Base-by-base conservation (phyloP, 2,797 vertebrate genomes). In the Cyprinella venusta region DNA sequence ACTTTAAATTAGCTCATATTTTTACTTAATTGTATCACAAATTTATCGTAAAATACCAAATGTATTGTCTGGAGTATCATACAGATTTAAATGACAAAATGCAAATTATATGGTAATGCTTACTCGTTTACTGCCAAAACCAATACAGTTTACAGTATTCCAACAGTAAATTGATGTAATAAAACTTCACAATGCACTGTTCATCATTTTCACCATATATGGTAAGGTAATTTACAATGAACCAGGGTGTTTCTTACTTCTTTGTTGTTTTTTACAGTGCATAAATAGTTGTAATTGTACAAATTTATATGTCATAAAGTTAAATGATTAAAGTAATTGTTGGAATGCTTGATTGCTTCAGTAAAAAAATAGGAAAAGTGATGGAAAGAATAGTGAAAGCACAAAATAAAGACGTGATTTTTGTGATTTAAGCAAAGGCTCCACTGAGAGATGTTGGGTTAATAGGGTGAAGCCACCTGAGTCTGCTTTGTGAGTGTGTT, bases 391-490 rank as follows among this genome's bases (percentile, higher is more conserved):
- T n/a, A 40, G 54, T 0, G 2, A 68, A 38, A 68, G 52, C 48
- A 77, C 8, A 24, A 68, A 68, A 68, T 40, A 19, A 77, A 33
- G 59, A 40, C 18, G 50, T 30, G 50, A 78, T 76, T 69, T 69
- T 30, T 70, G 24, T 80, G 26, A 70, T 70, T 59, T 69, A 69
- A 33, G 18, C 40, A 56, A 9, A 70, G 21, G 18, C 38, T 70
- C 65, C 38, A n/a, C 18, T 45, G 67, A 80, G 67, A 61, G 52
- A 12, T 24, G 16, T 42, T 59, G 71, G 65, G 36, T 59, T 61
- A 61, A 80, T 59, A 61, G 36, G 18, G 12, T 71, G 50, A 80
- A 16, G 50, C 36, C 50, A 70, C 24, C 33, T 79, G 48, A 79
- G 77, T 68, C 48, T 6, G 45, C 21, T 61, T 16, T 80, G 52